Base-by-base conservation (phyloP, 1,140 invertebrate species). In the Lepidurus arcticus region DNA sequence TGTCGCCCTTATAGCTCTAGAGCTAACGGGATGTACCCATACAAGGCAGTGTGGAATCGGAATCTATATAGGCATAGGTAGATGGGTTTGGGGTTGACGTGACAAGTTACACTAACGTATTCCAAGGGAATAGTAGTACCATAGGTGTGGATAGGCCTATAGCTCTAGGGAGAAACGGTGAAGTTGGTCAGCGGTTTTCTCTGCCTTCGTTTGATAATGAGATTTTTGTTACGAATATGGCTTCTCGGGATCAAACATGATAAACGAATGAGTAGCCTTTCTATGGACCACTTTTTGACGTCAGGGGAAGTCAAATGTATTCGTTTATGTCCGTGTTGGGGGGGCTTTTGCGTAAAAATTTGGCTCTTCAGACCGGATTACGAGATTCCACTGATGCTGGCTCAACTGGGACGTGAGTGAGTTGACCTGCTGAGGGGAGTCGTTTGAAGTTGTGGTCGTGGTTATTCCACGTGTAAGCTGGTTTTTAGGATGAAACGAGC, bases 1-100 rank as follows among this genome's bases (percentile, higher is more conserved):
- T 65, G 53, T 65, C 53, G 53, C 53, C 53, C 53, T 21, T 65
- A 65, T 65, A 65, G 53, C 53, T 65, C 53, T 65, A 65, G 53
- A 65, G 53, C 53, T 65, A 65, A 65, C 53, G 53, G 53, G 53
- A 65, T 65, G 16, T 47, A 21, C 21, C 53, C 53, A 21, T 65
- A 65, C 7, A 65, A 65, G 53, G 53, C n/a, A 7, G 45, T 21
- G n/a, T 16, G 53, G 16, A 21, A 7, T 65, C 16, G 53, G 16
- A 21, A 7, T 65, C 16, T 65, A 21, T 65, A 65, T 65, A 21
- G 21, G 13, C n/a, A 65, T 21, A n/a, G 21, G 53, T 65, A 34
- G 8, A 13, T 16, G 13, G 16, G 53, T 5, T 21, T 16, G 6
- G 53, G 13, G 53, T 16, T 65, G 9, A 1, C 53, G 53, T 65